Percentiles rank a stretch among this genome's conserved stretches.
phyloP scores from a whole-genome alignment of 2,797 vertebrate genomes.

The Vespertilio murinus region DNA sequence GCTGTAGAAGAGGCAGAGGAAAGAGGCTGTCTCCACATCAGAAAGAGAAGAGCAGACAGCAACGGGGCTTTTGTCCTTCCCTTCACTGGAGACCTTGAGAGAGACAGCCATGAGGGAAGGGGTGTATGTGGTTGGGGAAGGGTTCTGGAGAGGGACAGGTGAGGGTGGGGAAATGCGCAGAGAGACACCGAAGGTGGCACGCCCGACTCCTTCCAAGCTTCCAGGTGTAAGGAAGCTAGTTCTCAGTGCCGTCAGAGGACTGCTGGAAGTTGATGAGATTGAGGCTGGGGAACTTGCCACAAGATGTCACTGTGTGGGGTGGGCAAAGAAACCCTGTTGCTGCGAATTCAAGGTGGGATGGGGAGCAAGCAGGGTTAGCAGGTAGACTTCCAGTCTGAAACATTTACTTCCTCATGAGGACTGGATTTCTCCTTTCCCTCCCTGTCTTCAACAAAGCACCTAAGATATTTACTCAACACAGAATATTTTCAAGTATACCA shows the following conservation, averaged over 20 bases:
- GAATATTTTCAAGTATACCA: neutral
- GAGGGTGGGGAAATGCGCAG: neutral
- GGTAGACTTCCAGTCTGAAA: neutral
- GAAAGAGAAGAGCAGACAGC: neutral
- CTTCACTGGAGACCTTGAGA: neutral
- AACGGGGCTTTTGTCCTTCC: neutral
- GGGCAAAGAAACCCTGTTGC: neutral
- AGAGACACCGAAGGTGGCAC: neutral
- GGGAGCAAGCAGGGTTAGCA: neutral
- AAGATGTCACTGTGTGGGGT: neutral
- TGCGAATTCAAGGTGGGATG: neutral
- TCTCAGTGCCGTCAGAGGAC: neutral
- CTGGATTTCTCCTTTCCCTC: neutral
- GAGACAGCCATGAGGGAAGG: neutral
- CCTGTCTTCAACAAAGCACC: neutral
- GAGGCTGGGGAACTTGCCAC: neutral
- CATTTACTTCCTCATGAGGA: neutral
- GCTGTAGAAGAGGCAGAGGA: neutral
- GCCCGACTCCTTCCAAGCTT: neutral
- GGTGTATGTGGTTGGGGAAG: neutral
- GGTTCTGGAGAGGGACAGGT: neutral
- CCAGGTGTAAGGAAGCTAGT: neutral
- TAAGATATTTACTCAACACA: neutral
- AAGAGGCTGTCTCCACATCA: neutral
- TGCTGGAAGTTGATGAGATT: neutral